Evolutionary conservation across 2,113 vertebrate genomes (phyloP).

Genomic region (Catharus minimus): DNA sequence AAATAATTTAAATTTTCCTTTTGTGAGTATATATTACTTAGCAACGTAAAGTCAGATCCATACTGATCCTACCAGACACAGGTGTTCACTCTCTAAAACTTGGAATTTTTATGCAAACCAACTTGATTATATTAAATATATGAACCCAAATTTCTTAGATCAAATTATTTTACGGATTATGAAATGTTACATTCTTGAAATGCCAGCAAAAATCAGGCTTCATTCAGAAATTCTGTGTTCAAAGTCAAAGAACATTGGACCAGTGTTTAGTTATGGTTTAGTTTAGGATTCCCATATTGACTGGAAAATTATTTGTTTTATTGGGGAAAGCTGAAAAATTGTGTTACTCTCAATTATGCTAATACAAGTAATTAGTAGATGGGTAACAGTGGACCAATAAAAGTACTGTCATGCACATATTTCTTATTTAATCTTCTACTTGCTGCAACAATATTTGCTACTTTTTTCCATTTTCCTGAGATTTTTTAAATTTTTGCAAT

Average conservation of each 20-base stretch:
- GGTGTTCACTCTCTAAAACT: neutral
- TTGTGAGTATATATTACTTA: neutral
- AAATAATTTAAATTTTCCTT: neutral
- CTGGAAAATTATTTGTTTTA: neutral
- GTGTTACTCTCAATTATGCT: neutral
- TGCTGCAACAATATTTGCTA: neutral
- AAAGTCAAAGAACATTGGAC: neutral
- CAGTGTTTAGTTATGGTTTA: neutral
- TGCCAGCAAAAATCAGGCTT: neutral
- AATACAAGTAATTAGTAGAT: neutral
- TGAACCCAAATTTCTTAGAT: neutral
- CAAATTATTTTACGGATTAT: neutral
- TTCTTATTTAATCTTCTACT: neutral
- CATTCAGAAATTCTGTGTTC: neutral
- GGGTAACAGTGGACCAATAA: neutral
- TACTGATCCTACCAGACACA: neutral
- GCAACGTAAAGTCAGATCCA: neutral
- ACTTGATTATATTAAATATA: neutral
- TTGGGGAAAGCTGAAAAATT: neutral
- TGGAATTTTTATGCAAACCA: neutral
- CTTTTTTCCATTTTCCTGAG: neutral
- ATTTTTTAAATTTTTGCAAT: neutral
- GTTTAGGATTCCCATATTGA: neutral
- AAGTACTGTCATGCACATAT: neutral
- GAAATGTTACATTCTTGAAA: neutral